Base-by-base conservation (phyloP, 2,797 vertebrate species). In the Malurus splendens region DNA sequence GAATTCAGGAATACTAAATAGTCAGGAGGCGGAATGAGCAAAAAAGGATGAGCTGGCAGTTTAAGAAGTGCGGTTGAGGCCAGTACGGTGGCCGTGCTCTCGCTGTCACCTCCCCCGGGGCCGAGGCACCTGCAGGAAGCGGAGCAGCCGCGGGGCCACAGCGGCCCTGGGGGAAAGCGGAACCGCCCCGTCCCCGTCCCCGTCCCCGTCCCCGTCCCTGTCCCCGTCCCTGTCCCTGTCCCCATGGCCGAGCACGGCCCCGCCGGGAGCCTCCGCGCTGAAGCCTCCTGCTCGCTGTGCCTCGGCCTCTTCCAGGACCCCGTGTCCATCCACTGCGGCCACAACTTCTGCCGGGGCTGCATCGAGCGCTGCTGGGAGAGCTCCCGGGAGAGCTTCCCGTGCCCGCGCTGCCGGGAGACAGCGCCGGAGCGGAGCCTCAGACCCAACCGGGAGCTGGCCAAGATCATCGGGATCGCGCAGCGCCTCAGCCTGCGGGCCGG, bases 301-400 rank as follows among this genome's bases (percentile, higher is more conserved):
- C 47, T 52, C 61, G 89, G 83, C 12, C 94, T 95, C 50, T 97
- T 96, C 48, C 91, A n/a, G 22, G 97, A 97, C 28, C 97, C 97
- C 4, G 96, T 97, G 72, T 94, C 96, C 90, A 93, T 97, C 61
- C 96, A 94, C 12, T 97, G 97, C 14, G 96, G 97, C 23, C 97
- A 97, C 95, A 96, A 92, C 76, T 96, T 94, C 52, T 94, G 92
- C 90, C 85, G 90, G 3, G 19, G 1, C 0, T 92, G 92, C 90
- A 94, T 90, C 70, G 78, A 86, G 10, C 88, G 77, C 3, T 7
- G 85, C 74, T 95, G 96, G 96, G 68, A 50, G 36, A 57, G 75
- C 28, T 24, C 50, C 9, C 33, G 44, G 14, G 64, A 10, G 9
- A 11, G 33, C 28, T 96, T 93, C 23, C 1, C 85, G 7, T 97